A percentile compares a stretch with the other conserved stretches of the same genome.
These are phyloP conservation scores for Enteromius treurensis DNA, from an alignment of 2,797 vertebrate species.

Conservation along the genomic window DNA sequence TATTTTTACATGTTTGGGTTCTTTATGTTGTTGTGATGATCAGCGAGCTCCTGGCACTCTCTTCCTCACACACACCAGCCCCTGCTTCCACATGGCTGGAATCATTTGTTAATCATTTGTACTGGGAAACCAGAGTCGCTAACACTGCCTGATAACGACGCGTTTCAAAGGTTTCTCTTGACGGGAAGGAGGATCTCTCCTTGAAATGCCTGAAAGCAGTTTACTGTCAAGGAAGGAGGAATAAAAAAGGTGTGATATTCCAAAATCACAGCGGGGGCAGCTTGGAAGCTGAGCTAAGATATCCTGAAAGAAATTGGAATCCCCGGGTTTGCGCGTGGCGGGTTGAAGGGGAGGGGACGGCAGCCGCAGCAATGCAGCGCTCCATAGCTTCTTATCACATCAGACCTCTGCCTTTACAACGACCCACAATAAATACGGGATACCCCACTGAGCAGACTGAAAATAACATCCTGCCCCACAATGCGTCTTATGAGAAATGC, in stretches of 20 bases:
- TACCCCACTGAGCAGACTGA: conserved; percentile 53
- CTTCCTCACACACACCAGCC: background rate
- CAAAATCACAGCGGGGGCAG: conserved; percentile 60
- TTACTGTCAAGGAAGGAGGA: conserved; percentile 54
- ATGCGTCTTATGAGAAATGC: conserved; percentile 39
- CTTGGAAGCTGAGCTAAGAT: conserved; percentile 60
- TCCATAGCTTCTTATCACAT: conserved; percentile 59
- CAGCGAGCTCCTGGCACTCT: conserved; percentile 28
- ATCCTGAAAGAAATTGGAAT: conserved; percentile 68
- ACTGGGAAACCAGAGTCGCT: conserved; percentile 50
- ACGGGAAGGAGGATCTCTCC: conserved; percentile 61
- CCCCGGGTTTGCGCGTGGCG: conserved; percentile 38
- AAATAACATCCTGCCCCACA: conserved; percentile 51
- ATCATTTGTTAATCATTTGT: conserved; percentile 58
- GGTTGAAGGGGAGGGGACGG: conserved; percentile 32
- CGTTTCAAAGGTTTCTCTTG: conserved; percentile 58
- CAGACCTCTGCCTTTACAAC: conserved; percentile 59
- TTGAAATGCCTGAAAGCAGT: conserved; percentile 61
- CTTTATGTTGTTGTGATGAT: conserved; percentile 51
- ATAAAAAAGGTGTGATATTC: conserved; percentile 55
- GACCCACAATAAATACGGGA: conserved; percentile 53
- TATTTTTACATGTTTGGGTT: conserved; percentile 39
- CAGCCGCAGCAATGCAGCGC: conserved; percentile 25
- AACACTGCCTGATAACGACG: conserved; percentile 38
- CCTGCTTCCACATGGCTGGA: conserved; percentile 39